phyloP scores from a whole-genome alignment of 2,113 vertebrate species.

The Morone chrysops region DNA sequence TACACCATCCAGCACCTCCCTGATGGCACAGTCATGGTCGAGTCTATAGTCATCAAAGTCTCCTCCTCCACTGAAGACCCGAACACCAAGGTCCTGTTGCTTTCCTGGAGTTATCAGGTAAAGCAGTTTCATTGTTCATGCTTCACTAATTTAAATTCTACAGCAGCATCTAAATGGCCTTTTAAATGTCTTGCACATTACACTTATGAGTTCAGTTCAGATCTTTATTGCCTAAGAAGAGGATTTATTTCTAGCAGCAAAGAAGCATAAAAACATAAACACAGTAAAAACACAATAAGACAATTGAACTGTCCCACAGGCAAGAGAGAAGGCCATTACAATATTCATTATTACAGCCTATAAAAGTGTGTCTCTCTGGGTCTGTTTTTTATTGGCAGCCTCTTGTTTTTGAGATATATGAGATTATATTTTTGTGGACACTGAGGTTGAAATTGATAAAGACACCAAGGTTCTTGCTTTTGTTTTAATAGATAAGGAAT shows the following conservation, averaged over 20 bases:
- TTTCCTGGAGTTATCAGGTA: slow-evolving; percentile 99
- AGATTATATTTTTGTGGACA: background rate
- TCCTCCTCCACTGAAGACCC: slow-evolving; percentile 91
- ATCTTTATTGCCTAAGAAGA: background rate
- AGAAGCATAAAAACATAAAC: background rate
- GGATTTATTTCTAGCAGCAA: background rate
- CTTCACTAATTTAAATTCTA: background rate
- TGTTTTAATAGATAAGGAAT: too few species aligned
- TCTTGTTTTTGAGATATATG: background rate
- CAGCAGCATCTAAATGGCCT: background rate
- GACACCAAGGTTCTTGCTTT: too few species aligned
- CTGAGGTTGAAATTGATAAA: background rate
- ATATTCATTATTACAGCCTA: background rate
- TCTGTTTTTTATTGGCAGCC: background rate
- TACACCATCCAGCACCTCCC: slow-evolving; percentile 95
- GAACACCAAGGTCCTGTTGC: slow-evolving; percentile 92
- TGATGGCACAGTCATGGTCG: slow-evolving; percentile 94
- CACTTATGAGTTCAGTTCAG: background rate
- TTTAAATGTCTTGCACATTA: background rate
- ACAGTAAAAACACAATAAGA: background rate
- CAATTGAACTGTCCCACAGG: background rate
- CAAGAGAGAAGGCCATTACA: background rate
- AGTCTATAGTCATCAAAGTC: slow-evolving; percentile 96
- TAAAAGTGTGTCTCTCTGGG: background rate
- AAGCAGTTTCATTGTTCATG: background rate